Evolutionary conservation across 2,888 invertebrate genomes (phyloP).

Genomic region (Gasteruption jaculator): DNA sequence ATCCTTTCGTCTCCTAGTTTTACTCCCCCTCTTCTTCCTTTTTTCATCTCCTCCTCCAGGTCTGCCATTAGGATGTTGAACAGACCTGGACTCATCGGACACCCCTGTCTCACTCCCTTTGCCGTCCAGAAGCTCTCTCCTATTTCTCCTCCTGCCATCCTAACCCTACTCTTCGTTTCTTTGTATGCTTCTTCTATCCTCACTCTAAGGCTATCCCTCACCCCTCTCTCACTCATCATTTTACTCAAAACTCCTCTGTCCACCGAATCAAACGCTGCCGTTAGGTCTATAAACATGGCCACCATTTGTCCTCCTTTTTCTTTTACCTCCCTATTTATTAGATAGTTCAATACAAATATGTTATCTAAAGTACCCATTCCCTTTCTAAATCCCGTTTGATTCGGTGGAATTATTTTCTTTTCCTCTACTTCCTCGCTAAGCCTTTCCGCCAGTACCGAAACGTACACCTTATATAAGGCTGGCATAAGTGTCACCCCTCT

Average conservation of each 20-base stretch:
- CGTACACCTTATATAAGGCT: slow-evolving; percentile 14
- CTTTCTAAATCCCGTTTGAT: slow-evolving; percentile 17
- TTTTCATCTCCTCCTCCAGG: slow-evolving; percentile 8
- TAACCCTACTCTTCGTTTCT: slow-evolving; percentile 13
- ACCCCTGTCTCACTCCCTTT: slow-evolving; percentile 25
- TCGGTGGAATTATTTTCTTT: slow-evolving; percentile 6
- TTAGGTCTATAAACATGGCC: slow-evolving; percentile 13
- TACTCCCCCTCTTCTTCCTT: slow-evolving; percentile 7
- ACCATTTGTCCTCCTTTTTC: slow-evolving; percentile 4
- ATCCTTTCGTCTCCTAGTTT: slow-evolving; percentile 6
- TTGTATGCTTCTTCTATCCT: slow-evolving; percentile 11
- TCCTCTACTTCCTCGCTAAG: slow-evolving; percentile 9
- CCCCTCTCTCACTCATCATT: too few relatives aligned
- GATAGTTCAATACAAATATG: slow-evolving; percentile 6
- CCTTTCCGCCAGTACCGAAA: slow-evolving; percentile 8
- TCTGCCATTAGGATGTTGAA: slow-evolving; percentile 20
- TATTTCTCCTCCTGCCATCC: slow-evolving; percentile 8
- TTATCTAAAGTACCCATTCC: too few relatives aligned
- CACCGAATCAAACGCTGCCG: slow-evolving; percentile 18
- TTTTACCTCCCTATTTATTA: slow-evolving; percentile 7
- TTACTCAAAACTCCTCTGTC: slow-evolving; percentile 14
- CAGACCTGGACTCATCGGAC: slow-evolving; percentile 22
- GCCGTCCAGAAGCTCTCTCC: slow-evolving; percentile 18
- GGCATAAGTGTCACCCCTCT: too few relatives aligned
- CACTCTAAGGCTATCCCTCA: too few relatives aligned